Conservation (phyloP, 2,888 invertebrate genomes). For the Sminthurides aquaticus region DNA sequence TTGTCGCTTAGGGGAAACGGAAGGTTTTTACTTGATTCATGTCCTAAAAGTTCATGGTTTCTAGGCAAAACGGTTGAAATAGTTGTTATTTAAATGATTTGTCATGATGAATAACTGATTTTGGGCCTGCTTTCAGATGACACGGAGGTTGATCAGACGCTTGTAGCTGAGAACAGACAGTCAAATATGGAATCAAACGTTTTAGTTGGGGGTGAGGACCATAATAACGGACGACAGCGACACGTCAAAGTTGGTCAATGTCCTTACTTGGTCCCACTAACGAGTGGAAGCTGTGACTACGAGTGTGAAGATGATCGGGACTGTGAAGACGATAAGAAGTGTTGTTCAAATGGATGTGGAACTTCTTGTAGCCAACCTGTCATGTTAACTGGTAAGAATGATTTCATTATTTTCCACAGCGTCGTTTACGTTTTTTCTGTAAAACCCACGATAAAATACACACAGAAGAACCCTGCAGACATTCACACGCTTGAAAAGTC, state of each 20-base stretch:
- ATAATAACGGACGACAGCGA: slow-evolving; percentile 13
- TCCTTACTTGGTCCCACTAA: slow-evolving; percentile 67
- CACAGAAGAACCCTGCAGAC: too few relatives aligned
- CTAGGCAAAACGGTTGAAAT: too few relatives aligned
- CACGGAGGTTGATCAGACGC: slow-evolving; percentile 14
- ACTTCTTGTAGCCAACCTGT: slow-evolving; percentile 69
- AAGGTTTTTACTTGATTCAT: too few relatives aligned
- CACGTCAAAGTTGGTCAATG: slow-evolving; percentile 59
- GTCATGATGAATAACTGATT: too few relatives aligned
- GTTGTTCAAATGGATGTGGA: slow-evolving; percentile 81
- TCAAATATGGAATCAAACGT: slow-evolving; percentile 18
- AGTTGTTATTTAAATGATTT: too few relatives aligned
- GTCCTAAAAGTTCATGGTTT: too few relatives aligned
- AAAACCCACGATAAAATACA: too few relatives aligned
- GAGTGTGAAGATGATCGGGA: slow-evolving; percentile 70
- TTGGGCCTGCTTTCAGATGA: slow-evolving; percentile 15
- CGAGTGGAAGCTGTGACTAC: slow-evolving; percentile 62
- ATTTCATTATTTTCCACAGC: too few relatives aligned
- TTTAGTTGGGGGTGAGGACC: slow-evolving; percentile 7
- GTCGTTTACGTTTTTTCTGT: slow-evolving; percentile 5
- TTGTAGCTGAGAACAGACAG: slow-evolving; percentile 15
- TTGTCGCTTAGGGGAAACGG: too few relatives aligned
- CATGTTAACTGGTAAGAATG: slow-evolving; percentile 55
- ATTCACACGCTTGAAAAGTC: too few relatives aligned
- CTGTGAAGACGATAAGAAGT: slow-evolving; percentile 63